Conservation (phyloP, 2,888 invertebrate genomes). For the Graphium colonna region DNA sequence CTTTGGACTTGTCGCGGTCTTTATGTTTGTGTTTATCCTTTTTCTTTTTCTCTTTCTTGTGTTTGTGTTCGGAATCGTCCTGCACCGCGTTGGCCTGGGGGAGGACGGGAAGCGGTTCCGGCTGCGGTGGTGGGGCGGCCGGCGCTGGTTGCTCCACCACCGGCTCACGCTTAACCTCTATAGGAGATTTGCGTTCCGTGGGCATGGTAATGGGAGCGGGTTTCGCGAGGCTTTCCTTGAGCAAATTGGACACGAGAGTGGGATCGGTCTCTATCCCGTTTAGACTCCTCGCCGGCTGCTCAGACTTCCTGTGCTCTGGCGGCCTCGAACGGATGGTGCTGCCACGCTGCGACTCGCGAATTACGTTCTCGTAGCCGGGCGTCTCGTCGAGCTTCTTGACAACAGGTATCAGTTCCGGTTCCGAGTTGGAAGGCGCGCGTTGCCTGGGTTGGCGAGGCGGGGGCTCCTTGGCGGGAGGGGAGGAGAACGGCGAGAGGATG, state of each 20-base stretch:
- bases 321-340: conserved; percentile 52
- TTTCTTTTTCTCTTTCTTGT: conserved; percentile 85
- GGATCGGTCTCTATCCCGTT: conserved; percentile 88
- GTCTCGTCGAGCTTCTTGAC: conserved; percentile 82
- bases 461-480: conserved; percentile 54
- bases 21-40: conserved; percentile 91
- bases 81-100: conserved; percentile 30
- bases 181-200: conserved; percentile 57
- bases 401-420: conserved; percentile 81
- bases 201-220: conserved; percentile 68
- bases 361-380: conserved; percentile 81
- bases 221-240: conserved; percentile 82
- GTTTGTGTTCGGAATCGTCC: conserved; percentile 55
- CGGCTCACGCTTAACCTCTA: conserved; percentile 52
- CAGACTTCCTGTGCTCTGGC: conserved; percentile 61
- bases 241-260: conserved; percentile 83
- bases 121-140: conserved; percentile 30
- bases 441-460: conserved; percentile 44
- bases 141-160: conserved; percentile 43
- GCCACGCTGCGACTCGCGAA: conserved; percentile 75
- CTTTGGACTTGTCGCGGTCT: conserved; percentile 86
- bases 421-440: conserved; percentile 71
- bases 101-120: conserved; percentile 28
- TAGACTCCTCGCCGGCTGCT: conserved; percentile 48
- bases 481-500: conserved; percentile 74